Percentiles rank a stretch among this genome's conserved stretches.
These are phyloP conservation scores for Nylanderia fulva DNA, from an alignment of 1,140 invertebrate genomes.

Conservation along the genomic window DNA sequence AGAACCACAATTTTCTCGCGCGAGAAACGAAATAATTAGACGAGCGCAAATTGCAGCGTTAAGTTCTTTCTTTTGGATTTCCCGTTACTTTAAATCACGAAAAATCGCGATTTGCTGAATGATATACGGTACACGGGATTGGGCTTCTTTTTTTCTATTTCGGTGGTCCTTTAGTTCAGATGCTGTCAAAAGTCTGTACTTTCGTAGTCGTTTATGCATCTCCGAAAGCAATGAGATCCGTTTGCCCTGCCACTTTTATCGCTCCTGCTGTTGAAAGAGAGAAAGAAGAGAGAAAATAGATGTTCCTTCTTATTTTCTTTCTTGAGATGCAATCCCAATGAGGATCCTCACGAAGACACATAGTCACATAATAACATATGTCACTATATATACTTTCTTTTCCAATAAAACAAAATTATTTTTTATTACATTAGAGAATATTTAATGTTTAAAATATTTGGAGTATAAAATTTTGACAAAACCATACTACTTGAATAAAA, in stretches of 20 bases:
- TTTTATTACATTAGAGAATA: not conserved
- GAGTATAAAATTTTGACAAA: not conserved
- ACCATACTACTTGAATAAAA: not conserved
- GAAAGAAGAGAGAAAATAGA: not conserved
- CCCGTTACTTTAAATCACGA: not conserved
- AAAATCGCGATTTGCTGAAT: conserved; percentile 21
- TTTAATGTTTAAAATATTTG: not conserved
- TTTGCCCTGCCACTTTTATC: conserved; percentile 19
- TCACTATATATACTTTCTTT: not conserved
- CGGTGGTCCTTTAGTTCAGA: not conserved
- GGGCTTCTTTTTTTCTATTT: conserved; percentile 2
- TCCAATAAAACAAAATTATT: not conserved
- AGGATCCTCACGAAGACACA: not conserved
- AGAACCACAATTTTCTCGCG: not conserved
- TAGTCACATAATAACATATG: not conserved
- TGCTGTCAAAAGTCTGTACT: conserved; percentile 12
- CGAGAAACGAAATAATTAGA: conserved; percentile 16
- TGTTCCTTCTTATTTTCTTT: conserved; percentile 8
- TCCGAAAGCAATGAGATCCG: not conserved
- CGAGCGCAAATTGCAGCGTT: not conserved
- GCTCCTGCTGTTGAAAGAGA: not conserved
- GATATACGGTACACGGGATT: not conserved
- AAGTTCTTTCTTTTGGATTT: not conserved
- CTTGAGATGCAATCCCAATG: not conserved
- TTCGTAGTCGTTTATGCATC: conserved; percentile 1